Conservation (phyloP, 2,797 vertebrate species). For the Danionella dracula region DNA sequence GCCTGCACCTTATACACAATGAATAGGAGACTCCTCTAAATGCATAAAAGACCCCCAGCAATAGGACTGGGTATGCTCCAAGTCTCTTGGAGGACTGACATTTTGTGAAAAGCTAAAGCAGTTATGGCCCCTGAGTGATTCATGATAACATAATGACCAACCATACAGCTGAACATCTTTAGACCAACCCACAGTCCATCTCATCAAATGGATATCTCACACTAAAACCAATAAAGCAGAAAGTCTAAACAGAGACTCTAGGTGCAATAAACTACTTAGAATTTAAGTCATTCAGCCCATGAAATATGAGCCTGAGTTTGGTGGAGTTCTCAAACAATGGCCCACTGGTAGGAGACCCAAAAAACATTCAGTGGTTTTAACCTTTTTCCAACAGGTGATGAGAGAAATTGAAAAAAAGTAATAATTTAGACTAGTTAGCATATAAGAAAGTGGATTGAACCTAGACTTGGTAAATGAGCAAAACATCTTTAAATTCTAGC, state of each 20-base stretch:
- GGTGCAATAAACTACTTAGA: background rate
- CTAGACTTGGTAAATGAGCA: no score
- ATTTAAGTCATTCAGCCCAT: conserved; percentile 3
- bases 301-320: conserved; percentile 36
- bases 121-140: conserved; percentile 68
- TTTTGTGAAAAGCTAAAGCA: conserved; percentile 48
- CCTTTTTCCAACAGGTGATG: background rate
- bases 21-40: conserved; percentile 62
- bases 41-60: conserved; percentile 70
- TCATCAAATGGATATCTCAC: background rate
- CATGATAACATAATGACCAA: conserved; percentile 59
- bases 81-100: conserved; percentile 57
- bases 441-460: no score
- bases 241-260: background rate
- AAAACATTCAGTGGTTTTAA: conserved; percentile 9
- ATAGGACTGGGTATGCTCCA: conserved; percentile 62
- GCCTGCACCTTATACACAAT: conserved; percentile 70
- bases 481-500: no score
- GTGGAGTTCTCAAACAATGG: conserved; percentile 38
- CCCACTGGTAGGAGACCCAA: conserved; percentile 21
- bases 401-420: no score
- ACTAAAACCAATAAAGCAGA: background rate
- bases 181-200: background rate
- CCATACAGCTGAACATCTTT: conserved; percentile 54
- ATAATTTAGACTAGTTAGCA: no score